These are phyloP conservation scores for Xanthorhoe designata DNA, from an alignment of 2,888 invertebrate species.

Conservation along the genomic window DNA sequence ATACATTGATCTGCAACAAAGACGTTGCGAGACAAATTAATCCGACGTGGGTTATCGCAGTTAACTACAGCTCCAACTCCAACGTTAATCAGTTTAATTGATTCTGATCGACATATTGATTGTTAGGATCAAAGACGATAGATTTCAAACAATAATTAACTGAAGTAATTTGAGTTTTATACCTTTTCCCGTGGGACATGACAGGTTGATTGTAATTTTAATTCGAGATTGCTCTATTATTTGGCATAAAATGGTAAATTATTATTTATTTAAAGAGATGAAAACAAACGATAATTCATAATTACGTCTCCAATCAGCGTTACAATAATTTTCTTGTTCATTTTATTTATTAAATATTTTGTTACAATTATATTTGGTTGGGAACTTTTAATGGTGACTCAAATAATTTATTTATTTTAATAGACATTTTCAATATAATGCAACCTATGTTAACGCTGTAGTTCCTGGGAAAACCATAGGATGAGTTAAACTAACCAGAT, in stretches of 20 bases:
- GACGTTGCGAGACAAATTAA: neutral
- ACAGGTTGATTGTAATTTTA: neutral
- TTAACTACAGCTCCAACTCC: neutral
- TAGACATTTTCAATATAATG: too few relatives aligned
- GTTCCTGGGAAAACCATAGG: too few relatives aligned
- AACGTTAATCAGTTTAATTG: neutral
- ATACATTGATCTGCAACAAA: conserved; percentile 1
- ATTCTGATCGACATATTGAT: conserved; percentile 4
- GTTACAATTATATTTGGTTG: too few relatives aligned
- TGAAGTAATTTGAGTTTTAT: neutral
- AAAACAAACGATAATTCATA: conserved; percentile 1
- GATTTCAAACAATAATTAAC: neutral
- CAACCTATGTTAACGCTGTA: too few relatives aligned
- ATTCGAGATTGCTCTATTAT: neutral
- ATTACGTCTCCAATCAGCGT: conserved; percentile 3
- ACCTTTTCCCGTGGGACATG: neutral
- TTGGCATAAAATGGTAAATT: neutral
- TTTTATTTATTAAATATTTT: neutral
- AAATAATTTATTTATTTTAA: too few relatives aligned
- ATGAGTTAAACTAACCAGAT: too few relatives aligned
- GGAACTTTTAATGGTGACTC: too few relatives aligned
- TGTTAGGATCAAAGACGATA: neutral
- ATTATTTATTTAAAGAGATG: neutral
- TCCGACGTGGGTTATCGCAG: neutral
- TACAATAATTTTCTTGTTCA: neutral